A percentile compares a stretch with the other conserved stretches of the same genome.
phyloP scores from a whole-genome alignment of 2,113 vertebrate genomes.

The Pangasianodon gigas region DNA sequence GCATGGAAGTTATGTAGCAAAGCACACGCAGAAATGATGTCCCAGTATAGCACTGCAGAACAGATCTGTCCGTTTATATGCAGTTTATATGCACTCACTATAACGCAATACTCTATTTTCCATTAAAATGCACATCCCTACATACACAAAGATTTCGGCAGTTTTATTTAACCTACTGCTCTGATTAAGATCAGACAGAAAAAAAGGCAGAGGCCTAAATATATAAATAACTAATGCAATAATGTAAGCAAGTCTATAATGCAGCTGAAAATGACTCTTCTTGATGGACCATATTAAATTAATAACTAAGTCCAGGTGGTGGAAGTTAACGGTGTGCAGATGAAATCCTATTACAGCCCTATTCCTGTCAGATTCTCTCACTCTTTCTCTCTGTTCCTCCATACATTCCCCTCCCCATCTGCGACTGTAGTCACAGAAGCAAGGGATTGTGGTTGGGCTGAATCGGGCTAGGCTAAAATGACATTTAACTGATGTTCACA shows the following conservation, averaged over 20 bases:
- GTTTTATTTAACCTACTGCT: conserved; percentile 25
- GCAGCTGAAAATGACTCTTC: conserved; percentile 75
- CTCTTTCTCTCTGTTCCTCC: conserved; percentile 39
- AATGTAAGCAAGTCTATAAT: conserved; percentile 56
- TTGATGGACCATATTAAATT: conserved; percentile 80
- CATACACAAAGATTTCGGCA: background rate
- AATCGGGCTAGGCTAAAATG: conserved; percentile 84
- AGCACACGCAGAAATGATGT: background rate
- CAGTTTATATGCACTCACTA: conserved; percentile 30
- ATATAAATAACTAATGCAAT: conserved; percentile 67
- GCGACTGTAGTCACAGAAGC: conserved; percentile 54
- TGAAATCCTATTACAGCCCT: conserved; percentile 77
- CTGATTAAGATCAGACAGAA: conserved; percentile 62
- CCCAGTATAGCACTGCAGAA: background rate
- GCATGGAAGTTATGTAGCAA: background rate
- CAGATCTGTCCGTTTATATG: background rate
- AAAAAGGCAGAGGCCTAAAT: conserved; percentile 59
- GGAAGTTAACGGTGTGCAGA: conserved; percentile 77
- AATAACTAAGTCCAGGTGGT: conserved; percentile 78
- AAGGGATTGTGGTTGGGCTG: conserved; percentile 78
- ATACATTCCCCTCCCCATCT: conserved; percentile 60
- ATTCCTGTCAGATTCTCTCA: conserved; percentile 61
- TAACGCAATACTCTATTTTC: background rate
- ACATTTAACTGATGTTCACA: conserved; percentile 85
- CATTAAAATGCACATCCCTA: background rate